Evolutionary conservation across 2,888 invertebrate genomes (phyloP), one percentile per base, ranked within the genome.

Genomic region (Cephus pulcher): DNA sequence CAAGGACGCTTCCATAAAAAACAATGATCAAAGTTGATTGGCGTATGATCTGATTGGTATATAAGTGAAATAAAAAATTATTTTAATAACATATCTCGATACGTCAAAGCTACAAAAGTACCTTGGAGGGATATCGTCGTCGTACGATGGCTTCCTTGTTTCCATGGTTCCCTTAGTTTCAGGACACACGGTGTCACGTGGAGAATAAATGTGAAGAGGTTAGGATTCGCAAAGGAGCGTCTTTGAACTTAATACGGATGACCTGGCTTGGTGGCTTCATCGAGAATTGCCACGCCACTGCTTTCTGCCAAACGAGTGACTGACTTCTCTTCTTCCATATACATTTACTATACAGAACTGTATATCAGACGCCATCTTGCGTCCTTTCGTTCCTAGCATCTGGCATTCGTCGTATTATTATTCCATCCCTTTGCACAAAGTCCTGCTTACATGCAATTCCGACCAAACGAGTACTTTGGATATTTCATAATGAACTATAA

Each of bases 231-330:
- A 75, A 71, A 69, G 34, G 76, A 75, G 75, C 85, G 87, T 89
- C 90, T 91, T 91, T 91, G 91, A 91, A 91, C 90, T 90, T 90
- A 89, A 89, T 89, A 89, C 89, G 89, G 90, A 88, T 90, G 90
- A 89, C 87, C 88, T 90, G 87, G 86, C 88, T 84, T 85, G 83
- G 75, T 34, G 71, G 71, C 71, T 71, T 71, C 71, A 71, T 56
- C 56, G 71, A 71, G 33, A 33, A 71, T 34, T 33, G 71, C 71
- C 71, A 71, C 71, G 32, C 32, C 32, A 34, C 32, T 71, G 71
- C 56, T 56, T 56, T 56, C 56, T 23, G 56, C 56, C 56, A 56
- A 56, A 56, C 56, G 56, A 56, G 23, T 23, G 56, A 56, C 56
- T 56, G 56, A 56, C 56, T 56, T 6, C 73, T 34, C 23, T 73